Base-by-base conservation (phyloP, 1,140 invertebrate genomes). In the Oreohelix idahoensis region DNA sequence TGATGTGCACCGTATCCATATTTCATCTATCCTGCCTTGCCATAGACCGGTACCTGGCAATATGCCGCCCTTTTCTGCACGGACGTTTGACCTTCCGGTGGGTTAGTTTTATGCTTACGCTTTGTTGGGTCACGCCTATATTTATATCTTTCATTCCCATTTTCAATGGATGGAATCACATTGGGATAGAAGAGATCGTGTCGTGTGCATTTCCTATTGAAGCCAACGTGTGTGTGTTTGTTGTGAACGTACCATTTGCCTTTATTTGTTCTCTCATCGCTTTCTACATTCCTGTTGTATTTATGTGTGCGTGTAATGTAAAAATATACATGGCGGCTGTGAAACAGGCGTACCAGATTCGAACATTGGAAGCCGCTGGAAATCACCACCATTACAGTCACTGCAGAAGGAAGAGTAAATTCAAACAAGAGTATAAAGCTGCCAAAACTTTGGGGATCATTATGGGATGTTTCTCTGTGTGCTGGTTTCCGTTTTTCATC, bases 1-100 rank as follows among this genome's bases (percentile, higher is more conserved):
- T 99, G 97, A 99, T 98, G 93, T 98, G 96, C 86, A 99, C 98
- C 69, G 97, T 98, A 38, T 99, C 98, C 83, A 99, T 99, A 87
- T 95, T 99, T 81, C 99, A 99, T 93, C 94, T 99, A 83, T 99
- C 97, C 92, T 98, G 98, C 85, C 98, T 99, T 91, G 98, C 97
- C 70, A 94, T 99, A 87, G 98, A 99, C 93, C 94, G 98, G 49
- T 99, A 99, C 93, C 97, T 99, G 87, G 98, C 99, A 93, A 99
- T 99, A 91, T 99, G 98, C 93, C 96, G 98, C 92, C 98, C 98
- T 0, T 98, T 99, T 87, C 96, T 97, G 90, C 99, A 99, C 93
- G 95, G 97, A 83, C 98, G 96, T 95, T 96, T 99, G 87, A 98
- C 96, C 38, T 95, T 97, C 85, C 94, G 95, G 86, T 83, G 87